Base-by-base conservation (phyloP, 2,797 vertebrate species). In the Premnoplex brunnescens region DNA sequence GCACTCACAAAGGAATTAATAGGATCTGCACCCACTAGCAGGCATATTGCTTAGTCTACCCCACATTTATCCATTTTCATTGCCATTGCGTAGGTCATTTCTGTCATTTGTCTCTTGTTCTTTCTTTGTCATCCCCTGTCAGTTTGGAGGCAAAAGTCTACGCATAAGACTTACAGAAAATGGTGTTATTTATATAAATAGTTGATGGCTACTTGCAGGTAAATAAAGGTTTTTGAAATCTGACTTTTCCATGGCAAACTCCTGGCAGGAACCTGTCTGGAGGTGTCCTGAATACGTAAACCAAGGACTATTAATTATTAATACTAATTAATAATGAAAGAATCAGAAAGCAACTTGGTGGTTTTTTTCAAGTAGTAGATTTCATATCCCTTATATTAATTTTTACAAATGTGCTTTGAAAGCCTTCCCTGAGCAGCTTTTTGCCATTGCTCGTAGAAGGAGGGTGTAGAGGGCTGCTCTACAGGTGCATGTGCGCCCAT, bases 241-340 rank as follows among this genome's bases (percentile, higher is more conserved):
- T 94, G 82, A 85, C 76, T 89, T 92, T 94, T 76, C 55, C 32
- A 43, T 23, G 19, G 43, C 59, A 72, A 93, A 88, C 28, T 93
- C 58, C 67, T 81, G 74, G 69, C 48, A 85, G 82, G 24, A 94
- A 88, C 71, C 27, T 75, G 24, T 82, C 58, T 88, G 59, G 66
- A 66, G 24, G 52, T 91, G 76, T 37, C 77, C 34, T 85, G 74
- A 94, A 94, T 90, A 82, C 6, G 3, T 79, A 97, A 93, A 88
- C 62, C 41, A 58, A 69, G 5, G 27, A 28, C 76, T 84, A 78
- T 93, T 86, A 81, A 93, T 88, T 88, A 93, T 93, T 95, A 86
- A 92, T 86, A 78, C 54, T 62, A 78, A 96, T 96, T 88, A 92
- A 88, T 78, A 93, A 93, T 93, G n/a, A 86, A 95, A 81, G 44